These are phyloP conservation scores for Tribolium freemani DNA, from an alignment of 2,888 invertebrate species.

Conservation along the genomic window DNA sequence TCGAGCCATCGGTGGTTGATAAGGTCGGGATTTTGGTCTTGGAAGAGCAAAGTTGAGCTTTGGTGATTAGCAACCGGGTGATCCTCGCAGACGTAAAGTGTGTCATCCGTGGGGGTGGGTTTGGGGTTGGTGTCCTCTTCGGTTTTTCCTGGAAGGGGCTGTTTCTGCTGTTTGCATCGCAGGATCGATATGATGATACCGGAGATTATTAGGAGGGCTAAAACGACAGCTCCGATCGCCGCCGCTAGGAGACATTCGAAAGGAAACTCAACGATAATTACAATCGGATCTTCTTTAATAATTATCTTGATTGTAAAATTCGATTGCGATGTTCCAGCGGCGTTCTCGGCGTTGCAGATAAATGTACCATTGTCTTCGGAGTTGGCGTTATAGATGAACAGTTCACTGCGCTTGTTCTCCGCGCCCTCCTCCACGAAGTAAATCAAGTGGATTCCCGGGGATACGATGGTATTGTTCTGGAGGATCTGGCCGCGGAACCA, in stretches of 20 bases:
- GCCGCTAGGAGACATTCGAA: slow-evolving; percentile 79
- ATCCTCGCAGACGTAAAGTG: slow-evolving; percentile 25
- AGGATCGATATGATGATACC: slow-evolving; percentile 73
- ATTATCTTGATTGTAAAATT: slow-evolving; percentile 87
- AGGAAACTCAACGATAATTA: slow-evolving; percentile 75
- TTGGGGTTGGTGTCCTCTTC: not conserved
- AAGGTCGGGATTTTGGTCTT: slow-evolving; percentile 78
- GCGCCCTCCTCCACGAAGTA: slow-evolving; percentile 81
- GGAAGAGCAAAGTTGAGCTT: slow-evolving; percentile 71
- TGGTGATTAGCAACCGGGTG: slow-evolving; percentile 64
- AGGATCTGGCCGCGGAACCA: slow-evolving; percentile 85
- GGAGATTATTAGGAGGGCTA: slow-evolving; percentile 76
- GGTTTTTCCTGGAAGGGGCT: slow-evolving; percentile 65
- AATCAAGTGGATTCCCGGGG: slow-evolving; percentile 77
- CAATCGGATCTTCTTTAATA: slow-evolving; percentile 80
- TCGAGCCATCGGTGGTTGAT: slow-evolving; percentile 83
- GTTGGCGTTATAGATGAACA: slow-evolving; percentile 83
- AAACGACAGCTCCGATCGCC: slow-evolving; percentile 74
- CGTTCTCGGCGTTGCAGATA: slow-evolving; percentile 87
- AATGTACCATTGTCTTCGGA: slow-evolving; percentile 89
- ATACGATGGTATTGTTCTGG: slow-evolving; percentile 81
- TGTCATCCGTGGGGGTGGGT: not conserved
- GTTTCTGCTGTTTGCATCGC: slow-evolving; percentile 1
- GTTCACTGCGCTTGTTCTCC: slow-evolving; percentile 82
- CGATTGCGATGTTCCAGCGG: slow-evolving; percentile 82